Evolutionary conservation across 2,113 vertebrate species (phyloP), one percentile per base, ranked within the genome.

Genomic region (Chloroceryle aenea): DNA sequence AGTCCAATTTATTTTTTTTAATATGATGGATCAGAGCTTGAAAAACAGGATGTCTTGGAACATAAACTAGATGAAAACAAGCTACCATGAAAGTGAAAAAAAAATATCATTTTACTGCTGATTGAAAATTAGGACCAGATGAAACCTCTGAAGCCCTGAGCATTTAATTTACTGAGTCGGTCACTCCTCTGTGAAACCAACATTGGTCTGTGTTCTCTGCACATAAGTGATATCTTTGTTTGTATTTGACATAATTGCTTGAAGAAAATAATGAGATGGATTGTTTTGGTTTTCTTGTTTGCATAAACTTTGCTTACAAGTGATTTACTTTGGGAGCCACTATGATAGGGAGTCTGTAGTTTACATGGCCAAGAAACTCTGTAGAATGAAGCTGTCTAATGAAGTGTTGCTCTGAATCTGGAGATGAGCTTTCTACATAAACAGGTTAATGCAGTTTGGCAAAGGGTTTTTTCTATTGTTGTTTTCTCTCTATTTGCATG

Each of bases 61-160:
- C 90, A 85, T 73, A 97, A 96, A 94, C 85, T 97, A 93, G 91
- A 97, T 96, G 95, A 97, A 97, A 97, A 98, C 88, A 98, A 98
- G 61, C 96, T 97, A 97, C 94, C 96, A 81, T 94, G 93, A 95
- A 95, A 97, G 92, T 94, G 92, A 90, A 97, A 96, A 82, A 96
- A 93, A 16, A 18, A 23, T 84, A 97, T 96, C 45, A 48, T 87
- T 97, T 98, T 97, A 97, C 91, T 97, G 80, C 85, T 2, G 20
- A 94, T 97, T 93, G 95, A 95, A 98, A 98, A 98, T 97, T 91
- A 96, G 94, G 95, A 98, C 83, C 98, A 98, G 98, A 97, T 98
- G 97, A 98, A 83, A 20, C 61, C 88, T 97, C 34, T 88, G 95
- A 96, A 89, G 87, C 89, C 93, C 78, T 87, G 92, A 96, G 97